phyloP scores from a whole-genome alignment of 92 coral and sea anemone species.

The Micromussa lordhowensis region DNA sequence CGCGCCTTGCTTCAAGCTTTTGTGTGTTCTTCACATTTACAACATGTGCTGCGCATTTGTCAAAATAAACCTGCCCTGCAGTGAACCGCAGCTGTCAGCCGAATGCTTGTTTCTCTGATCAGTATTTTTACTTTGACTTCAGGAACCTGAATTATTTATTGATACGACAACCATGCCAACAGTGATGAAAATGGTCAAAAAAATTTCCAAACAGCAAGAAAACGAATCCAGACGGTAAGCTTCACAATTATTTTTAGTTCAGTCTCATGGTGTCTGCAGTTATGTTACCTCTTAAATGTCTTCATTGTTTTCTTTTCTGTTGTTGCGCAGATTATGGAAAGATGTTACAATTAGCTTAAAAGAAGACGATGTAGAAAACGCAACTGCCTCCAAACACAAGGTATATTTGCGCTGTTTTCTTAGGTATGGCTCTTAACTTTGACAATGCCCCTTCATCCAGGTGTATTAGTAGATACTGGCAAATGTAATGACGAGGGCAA shows the following conservation, averaged over 20 bases:
- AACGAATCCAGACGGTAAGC: conserved; percentile 93
- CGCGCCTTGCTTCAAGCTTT: too few relatives aligned
- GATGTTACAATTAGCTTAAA: conserved; percentile 88
- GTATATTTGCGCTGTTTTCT: conserved; percentile 26
- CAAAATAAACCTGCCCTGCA: neutral
- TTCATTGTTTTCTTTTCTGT: neutral
- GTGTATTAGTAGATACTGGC: too few relatives aligned
- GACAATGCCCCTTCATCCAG: too few relatives aligned
- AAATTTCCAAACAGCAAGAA: conserved; percentile 83
- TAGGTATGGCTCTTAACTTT: too few relatives aligned
- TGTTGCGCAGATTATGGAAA: conserved; percentile 82
- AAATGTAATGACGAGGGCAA: too few relatives aligned
- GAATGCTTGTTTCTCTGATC: neutral
- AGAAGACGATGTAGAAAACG: conserved; percentile 82
- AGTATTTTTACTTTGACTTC: neutral
- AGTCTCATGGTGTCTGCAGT: neutral
- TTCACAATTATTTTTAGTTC: neutral
- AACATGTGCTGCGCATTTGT: neutral
- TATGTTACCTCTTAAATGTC: neutral
- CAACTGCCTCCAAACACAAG: conserved; percentile 94
- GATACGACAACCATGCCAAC: conserved; percentile 94
- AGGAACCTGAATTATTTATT: conserved; percentile 89
- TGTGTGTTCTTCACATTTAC: too few relatives aligned
- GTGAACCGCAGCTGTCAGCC: neutral
- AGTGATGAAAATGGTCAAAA: conserved; percentile 81